Evolutionary conservation across 2,113 vertebrate genomes (phyloP).

Genomic region (Ornithorhynchus anatinus): DNA sequence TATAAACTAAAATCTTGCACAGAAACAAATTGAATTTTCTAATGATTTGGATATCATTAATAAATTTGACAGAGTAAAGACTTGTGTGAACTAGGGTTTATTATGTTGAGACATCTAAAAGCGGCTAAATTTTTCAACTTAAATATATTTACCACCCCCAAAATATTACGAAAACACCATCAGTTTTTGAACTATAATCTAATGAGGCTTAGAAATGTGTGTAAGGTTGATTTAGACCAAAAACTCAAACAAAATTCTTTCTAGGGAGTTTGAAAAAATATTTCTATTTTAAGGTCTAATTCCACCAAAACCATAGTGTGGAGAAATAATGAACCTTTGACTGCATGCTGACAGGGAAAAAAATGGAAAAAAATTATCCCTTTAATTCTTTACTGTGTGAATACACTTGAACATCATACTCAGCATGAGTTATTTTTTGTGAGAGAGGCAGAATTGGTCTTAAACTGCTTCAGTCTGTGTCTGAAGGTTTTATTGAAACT

Average conservation of each 20-base stretch:
- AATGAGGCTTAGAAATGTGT: constrained; percentile 53
- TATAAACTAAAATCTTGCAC: constrained; percentile 11
- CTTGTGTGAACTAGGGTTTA: too few relatives aligned
- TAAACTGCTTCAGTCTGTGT: constrained; percentile 60
- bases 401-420: constrained; percentile 50
- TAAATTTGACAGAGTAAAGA: too few relatives aligned
- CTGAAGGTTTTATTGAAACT: constrained; percentile 65
- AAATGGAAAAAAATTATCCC: constrained; percentile 18
- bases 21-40: constrained; percentile 16
- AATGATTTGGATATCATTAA: too few relatives aligned
- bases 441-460: constrained; percentile 66
- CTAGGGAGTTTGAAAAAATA: constrained; percentile 40
- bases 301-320: constrained; percentile 43
- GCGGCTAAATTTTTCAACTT: too few relatives aligned
- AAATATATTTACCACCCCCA: too few relatives aligned
- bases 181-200: too few relatives aligned
- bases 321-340: constrained; percentile 39
- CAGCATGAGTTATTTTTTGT: constrained; percentile 40
- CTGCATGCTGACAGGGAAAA: not conserved
- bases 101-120: too few relatives aligned
- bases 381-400: constrained; percentile 41
- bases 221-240: constrained; percentile 56
- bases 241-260: constrained; percentile 41
- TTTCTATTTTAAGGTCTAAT: constrained; percentile 41
- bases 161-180: too few relatives aligned